Evolutionary conservation across 2,113 vertebrate genomes (phyloP), one percentile per base, ranked within the genome.

Genomic region (Perca flavescens): DNA sequence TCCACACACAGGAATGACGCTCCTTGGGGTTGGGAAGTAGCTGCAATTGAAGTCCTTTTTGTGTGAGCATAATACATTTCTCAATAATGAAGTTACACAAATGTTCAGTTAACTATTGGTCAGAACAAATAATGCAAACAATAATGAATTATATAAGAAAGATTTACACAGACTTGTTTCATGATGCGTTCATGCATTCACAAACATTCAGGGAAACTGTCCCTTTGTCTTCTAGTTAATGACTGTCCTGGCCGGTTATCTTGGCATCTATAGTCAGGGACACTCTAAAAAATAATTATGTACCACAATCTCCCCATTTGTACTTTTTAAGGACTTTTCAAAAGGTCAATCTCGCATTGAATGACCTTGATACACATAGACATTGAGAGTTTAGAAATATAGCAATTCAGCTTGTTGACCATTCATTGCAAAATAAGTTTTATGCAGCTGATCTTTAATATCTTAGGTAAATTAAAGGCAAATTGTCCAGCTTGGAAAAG

Each of bases 241-340:
- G 21, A 58, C 31, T 22, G 15, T 56, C 12, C 17, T 19, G 53
- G 17, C 19, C 16, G 47, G 28, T 53, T 31, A 31, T 61, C 15
- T 74, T 74, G 49, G 68, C 40, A 74, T 31, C 40, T n/a, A 22
- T 77, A 36, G 40, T 53, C 50, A 17, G 43, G n/a, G 14, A 61
- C 46, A 17, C 56, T 77, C 72, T 56, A 79, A 46, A 47, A 58
- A 14, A 21, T 10, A 60, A 69, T 75, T n/a, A 73, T 47, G 14
- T n/a, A 22, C 1, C 25, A 80, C 56, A 75, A 40, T 77, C 72
- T 52, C 15, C 22, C 19, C 58, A 8, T 80, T 61, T 80, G 54
- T n/a, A 3, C 34, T 31, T 46, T 77, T 82, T 43, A 67, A 66
- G 21, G 36, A 56, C 47, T n/a, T 36, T 43, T 52, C 16, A 57